Conservation (phyloP, 2,797 vertebrate genomes). For the Buceros bicornis region DNA sequence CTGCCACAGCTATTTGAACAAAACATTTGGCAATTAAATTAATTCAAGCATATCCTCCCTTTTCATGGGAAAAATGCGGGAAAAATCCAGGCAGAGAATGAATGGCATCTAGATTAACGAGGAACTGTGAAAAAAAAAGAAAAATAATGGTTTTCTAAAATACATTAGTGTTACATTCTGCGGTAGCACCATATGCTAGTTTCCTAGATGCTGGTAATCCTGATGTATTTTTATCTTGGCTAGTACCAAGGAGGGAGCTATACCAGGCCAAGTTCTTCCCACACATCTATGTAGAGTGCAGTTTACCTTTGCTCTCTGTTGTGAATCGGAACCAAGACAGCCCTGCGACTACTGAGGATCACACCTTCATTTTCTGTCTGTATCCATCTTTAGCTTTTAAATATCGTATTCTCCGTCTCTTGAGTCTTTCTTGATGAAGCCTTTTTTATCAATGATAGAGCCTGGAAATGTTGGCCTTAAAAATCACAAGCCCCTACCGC, state of each 20-base stretch:
- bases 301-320: slow-evolving; percentile 42
- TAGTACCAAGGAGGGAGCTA: slow-evolving; percentile 57
- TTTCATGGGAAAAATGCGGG: slow-evolving; percentile 28
- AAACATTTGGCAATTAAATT: slow-evolving; percentile 50
- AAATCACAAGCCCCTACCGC: neutral
- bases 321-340: slow-evolving; percentile 44
- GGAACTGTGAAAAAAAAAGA: slow-evolving; percentile 5
- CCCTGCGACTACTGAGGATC: slow-evolving; percentile 10
- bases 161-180: slow-evolving; percentile 44
- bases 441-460: neutral
- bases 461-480: neutral
- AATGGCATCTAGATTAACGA: slow-evolving; percentile 38
- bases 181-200: slow-evolving; percentile 57
- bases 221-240: slow-evolving; percentile 70
- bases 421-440: neutral
- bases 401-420: neutral
- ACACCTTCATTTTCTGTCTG: neutral
- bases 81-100: slow-evolving; percentile 31
- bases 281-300: slow-evolving; percentile 42
- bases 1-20: slow-evolving; percentile 28
- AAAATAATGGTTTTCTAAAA: slow-evolving; percentile 51
- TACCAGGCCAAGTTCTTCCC: slow-evolving; percentile 65
- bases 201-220: slow-evolving; percentile 67
- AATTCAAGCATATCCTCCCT: slow-evolving; percentile 45
- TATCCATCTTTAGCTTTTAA: neutral